phyloP scores from a whole-genome alignment of 2,797 vertebrate species.

The Sardinella longiceps region DNA sequence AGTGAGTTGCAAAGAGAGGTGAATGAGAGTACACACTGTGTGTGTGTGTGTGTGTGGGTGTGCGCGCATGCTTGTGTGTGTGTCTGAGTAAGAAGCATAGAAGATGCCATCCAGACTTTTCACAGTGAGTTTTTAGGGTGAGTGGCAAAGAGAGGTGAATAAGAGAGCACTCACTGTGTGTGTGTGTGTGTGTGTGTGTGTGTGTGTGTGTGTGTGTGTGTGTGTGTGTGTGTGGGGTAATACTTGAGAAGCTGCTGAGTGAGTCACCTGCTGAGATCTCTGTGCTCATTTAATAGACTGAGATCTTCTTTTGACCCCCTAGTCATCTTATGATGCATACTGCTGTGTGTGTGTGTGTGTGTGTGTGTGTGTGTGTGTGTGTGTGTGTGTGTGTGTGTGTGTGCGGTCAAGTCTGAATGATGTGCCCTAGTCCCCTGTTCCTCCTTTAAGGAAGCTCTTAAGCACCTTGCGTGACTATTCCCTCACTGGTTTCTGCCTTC shows the following conservation, averaged over 20 bases:
- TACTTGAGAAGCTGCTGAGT: slow-evolving; percentile 28
- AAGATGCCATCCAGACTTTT: no score
- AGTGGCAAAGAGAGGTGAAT: not conserved
- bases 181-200: not conserved
- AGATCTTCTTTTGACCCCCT: not conserved
- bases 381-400: not conserved
- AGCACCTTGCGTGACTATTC: not conserved
- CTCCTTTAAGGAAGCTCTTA: not conserved
- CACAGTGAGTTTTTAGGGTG: not conserved
- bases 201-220: slow-evolving; percentile 28
- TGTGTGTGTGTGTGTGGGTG: slow-evolving; percentile 39
- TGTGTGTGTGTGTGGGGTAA: slow-evolving; percentile 60
- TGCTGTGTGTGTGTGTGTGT: slow-evolving; percentile 36
- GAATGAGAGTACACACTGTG: no score
- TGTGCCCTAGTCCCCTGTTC: not conserved
- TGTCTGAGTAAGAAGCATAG: no score
- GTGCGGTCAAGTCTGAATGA: slow-evolving; percentile 45
- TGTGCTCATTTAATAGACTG: not conserved
- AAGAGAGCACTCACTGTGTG: no score
- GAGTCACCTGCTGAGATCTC: not conserved
- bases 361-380: not conserved
- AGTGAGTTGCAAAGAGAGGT: no score
- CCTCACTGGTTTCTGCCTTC: not conserved
- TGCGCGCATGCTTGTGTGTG: no score
- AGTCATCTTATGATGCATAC: not conserved